Percentiles rank a stretch among this genome's conserved stretches.
These are phyloP conservation scores for Tachysurus fulvidraco DNA, from an alignment of 2,113 vertebrate species.

Conservation along the genomic window DNA sequence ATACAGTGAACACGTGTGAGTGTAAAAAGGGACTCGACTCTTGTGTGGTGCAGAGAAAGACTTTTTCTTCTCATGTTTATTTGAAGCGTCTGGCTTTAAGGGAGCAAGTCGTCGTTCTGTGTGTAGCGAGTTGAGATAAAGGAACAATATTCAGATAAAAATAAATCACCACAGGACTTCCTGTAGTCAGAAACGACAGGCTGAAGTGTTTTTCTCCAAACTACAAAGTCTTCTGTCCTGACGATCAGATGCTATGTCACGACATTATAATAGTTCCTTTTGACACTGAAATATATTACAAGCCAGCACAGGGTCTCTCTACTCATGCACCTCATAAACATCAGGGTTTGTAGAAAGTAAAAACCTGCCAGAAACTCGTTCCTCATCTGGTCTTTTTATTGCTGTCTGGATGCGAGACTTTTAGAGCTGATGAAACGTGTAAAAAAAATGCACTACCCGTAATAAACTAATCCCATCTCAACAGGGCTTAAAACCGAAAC, in stretches of 20 bases:
- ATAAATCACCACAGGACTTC: not conserved
- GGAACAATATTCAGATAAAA: not conserved
- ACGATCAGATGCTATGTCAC: not conserved
- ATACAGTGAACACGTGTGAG: too few species aligned
- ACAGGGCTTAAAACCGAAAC: not conserved
- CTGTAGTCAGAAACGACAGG: not conserved
- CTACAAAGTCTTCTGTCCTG: not conserved
- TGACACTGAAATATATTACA: too few species aligned
- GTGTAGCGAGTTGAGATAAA: not conserved
- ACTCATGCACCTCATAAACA: not conserved
- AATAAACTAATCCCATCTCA: not conserved
- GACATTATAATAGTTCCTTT: too few species aligned
- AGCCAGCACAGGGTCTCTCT: not conserved
- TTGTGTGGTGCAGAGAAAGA: not conserved
- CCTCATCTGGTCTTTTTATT: not conserved
- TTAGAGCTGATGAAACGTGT: too few species aligned
- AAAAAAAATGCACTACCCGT: too few species aligned
- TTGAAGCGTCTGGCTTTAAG: not conserved
- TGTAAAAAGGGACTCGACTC: not conserved
- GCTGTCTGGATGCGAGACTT: not conserved
- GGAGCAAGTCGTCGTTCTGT: not conserved
- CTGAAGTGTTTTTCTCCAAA: not conserved
- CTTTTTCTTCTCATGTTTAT: not conserved
- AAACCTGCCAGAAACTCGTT: not conserved
- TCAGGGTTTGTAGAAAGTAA: not conserved